These are phyloP conservation scores for Spatulosminthurus flaviceps DNA, from an alignment of 2,888 invertebrate species.

Conservation along the genomic window DNA sequence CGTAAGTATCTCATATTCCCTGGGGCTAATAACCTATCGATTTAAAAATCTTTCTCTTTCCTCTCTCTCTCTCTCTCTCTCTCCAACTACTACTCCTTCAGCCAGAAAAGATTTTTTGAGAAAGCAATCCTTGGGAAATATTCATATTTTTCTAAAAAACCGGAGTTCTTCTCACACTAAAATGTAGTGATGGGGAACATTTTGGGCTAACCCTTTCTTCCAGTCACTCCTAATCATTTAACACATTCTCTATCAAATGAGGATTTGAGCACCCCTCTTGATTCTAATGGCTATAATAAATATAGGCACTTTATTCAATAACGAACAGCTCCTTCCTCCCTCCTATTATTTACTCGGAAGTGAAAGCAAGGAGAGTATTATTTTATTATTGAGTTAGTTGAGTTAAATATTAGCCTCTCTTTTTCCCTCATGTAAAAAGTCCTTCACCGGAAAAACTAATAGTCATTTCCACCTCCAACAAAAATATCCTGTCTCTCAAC, in stretches of 20 bases:
- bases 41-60: conserved; percentile 19
- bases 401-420: too few species aligned
- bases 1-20: conserved; percentile 10
- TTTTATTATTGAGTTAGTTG: too few species aligned
- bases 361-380: not conserved
- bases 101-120: conserved; percentile 39
- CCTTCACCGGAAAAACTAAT: conserved; percentile 42
- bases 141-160: conserved; percentile 12
- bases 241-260: too few species aligned
- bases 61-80: conserved; percentile 33
- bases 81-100: too few species aligned
- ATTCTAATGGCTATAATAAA: too few species aligned
- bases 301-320: too few species aligned
- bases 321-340: too few species aligned
- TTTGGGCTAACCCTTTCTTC: too few species aligned
- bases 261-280: too few species aligned
- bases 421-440: not conserved
- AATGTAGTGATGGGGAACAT: not conserved
- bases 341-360: too few species aligned
- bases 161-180: not conserved
- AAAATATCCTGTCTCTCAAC: not conserved
- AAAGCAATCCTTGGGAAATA: conserved; percentile 35
- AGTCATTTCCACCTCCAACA: conserved; percentile 28
- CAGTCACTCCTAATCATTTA: too few species aligned
- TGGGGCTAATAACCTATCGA: conserved; percentile 36